Evolutionary conservation across 2,797 vertebrate species (phyloP), one percentile per base, ranked within the genome.

Genomic region (Epinephelus coioides): DNA sequence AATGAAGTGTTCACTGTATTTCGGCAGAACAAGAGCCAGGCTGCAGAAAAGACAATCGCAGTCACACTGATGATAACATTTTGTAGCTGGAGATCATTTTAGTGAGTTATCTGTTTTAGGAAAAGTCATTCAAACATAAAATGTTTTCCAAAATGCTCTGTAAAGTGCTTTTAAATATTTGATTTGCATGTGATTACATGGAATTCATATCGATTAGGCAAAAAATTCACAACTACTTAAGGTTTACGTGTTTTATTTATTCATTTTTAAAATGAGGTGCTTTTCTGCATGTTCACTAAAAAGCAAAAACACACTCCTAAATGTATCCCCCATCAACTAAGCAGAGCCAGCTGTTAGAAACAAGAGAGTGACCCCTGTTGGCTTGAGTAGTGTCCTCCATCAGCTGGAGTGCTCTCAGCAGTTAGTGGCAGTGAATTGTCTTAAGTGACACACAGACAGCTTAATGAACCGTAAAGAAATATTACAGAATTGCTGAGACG

Each of bases 1-100:
- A 93, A 99, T 98, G 94, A 98, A 99, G 94, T 99, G 97, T 94
- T 98, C 97, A 86, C 97, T 98, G 96, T 99, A 99, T 88, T 97
- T 97, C 55, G 98, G 98, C 86, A 99, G 96, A 86, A 96, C 98
- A 86, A 99, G 94, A 76, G 98, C 98, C 95, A 99, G 95, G 94
- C 98, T 99, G 94, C 69, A 69, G 75, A 69, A 75, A 73, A 94
- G 69, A 96, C 92, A 95, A 51, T 15, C 25, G 72, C 30, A 88
- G 64, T 65, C 46, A 74, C 15, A 61, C 4, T 50, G 27, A 56
- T 47, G 25, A 73, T 15, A 38, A 1, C 14, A 34, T 6, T 34
- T 15, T 23, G 17, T 9, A 8, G 8, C 60, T 38, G 21, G 27
- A 62, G n/a, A 18, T 59, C 7, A 43, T 69, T 43, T 54, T 10